Evolutionary conservation across 2,888 invertebrate genomes (phyloP).

Genomic region (Calephelis perditalis): DNA sequence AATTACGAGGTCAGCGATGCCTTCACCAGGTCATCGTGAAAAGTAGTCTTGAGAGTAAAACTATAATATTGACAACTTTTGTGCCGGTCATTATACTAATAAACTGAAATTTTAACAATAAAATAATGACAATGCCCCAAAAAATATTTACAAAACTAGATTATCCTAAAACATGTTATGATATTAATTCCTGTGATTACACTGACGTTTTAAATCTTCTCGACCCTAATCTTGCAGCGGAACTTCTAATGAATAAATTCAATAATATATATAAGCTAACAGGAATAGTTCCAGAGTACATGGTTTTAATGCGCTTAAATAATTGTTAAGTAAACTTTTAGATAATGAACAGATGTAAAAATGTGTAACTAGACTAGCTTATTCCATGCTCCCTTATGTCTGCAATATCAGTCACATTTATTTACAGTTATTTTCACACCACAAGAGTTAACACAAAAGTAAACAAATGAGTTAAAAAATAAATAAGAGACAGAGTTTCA

Average conservation of each 20-base stretch:
- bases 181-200: background rate
- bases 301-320: no score
- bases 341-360: no score
- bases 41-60: background rate
- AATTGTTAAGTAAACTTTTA: no score
- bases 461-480: no score
- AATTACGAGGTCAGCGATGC: background rate
- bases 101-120: background rate
- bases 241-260: background rate
- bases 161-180: background rate
- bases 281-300: background rate
- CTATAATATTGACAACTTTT: background rate
- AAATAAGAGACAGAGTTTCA: no score
- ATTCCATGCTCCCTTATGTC: no score
- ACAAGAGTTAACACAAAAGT: no score
- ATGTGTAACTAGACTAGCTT: no score
- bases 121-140: background rate
- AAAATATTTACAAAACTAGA: background rate
- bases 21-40: slow-evolving; percentile 7
- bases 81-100: background rate
- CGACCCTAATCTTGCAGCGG: background rate
- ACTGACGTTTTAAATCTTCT: background rate
- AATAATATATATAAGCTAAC: background rate
- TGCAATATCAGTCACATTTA: no score
- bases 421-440: no score